Percentiles rank a stretch among this genome's conserved stretches.
These are phyloP conservation scores for Peromyscus maniculatus DNA, from an alignment of 2,113 vertebrate species.

Conservation along the genomic window DNA sequence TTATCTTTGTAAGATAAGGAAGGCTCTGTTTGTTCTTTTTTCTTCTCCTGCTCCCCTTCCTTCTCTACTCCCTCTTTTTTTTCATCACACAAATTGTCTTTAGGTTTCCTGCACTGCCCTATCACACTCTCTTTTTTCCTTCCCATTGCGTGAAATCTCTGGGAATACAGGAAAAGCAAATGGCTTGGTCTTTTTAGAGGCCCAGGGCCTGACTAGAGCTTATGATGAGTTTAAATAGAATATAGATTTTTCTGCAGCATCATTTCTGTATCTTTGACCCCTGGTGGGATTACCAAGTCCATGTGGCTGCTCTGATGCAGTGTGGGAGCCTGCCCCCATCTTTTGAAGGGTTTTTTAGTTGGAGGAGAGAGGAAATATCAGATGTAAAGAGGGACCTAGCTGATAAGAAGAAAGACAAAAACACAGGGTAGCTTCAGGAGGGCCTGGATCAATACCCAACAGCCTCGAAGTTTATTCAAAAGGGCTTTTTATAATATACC, in stretches of 20 bases:
- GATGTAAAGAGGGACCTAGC: too few species aligned
- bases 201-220: neutral
- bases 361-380: too few species aligned
- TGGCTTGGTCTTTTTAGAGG: neutral
- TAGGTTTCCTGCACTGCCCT: fast-evolving
- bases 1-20: conserved; percentile 12
- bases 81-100: neutral
- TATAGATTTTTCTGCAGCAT: neutral
- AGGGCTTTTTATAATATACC: too few species aligned
- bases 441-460: too few species aligned
- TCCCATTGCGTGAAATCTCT: neutral
- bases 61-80: neutral
- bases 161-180: neutral
- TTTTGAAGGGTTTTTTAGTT: too few species aligned
- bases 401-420: too few species aligned
- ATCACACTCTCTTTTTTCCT: neutral
- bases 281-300: neutral
- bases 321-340: too few species aligned
- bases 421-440: too few species aligned
- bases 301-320: neutral
- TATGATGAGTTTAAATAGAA: neutral
- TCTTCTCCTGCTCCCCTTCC: neutral
- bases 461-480: too few species aligned
- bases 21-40: neutral
- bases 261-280: neutral